Evolutionary conservation across 35 echinoderm and acorn worm genomes (phyloP), one percentile per base, ranked within the genome.

Genomic region (Stichopus chloronotus): DNA sequence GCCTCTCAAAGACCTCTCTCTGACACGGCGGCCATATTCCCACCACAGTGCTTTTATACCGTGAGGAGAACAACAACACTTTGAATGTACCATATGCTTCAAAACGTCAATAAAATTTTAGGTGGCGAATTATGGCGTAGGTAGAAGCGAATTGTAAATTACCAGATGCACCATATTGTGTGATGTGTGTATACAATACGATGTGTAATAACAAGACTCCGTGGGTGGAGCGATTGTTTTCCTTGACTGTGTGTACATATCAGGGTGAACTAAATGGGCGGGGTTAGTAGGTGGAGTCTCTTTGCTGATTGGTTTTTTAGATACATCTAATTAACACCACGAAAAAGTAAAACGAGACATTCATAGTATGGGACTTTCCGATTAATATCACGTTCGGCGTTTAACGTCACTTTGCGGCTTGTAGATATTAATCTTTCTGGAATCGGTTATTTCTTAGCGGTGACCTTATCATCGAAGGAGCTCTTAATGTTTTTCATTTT

Each of bases 101-200:
- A 72, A 89, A 89, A 89, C 87, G 87, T 89, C 87, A 89, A 89
- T 89, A 89, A 89, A 89, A 89, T 71, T 89, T 89, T 89, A 89
- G 87, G 87, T 89, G 87, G 59, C 87, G 87, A 89, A 89, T 89
- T 89, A 89, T 89, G 61, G 87, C 87, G 61, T 89, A 61, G 87
- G 61, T 61, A 89, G 87, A 89, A 63, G 71, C 87, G 87, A 89
- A 89, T 89, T 89, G 87, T 89, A 89, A 89, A 89, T 89, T 89
- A 89, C 52, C 87, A 43, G 59, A 89, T 59, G 23, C 65, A 63
- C 17, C 59, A 59, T 72, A 72, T 61, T 53, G 57, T 52, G 59
- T 61, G 43, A 8, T 60, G 87, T 89, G 61, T 89, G 87, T 89
- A 19, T 55, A 72, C 87, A 63, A 24, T 24, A 17, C 59, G 22